phyloP scores from a whole-genome alignment of 2,113 vertebrate genomes.

The Lepidothrix coronata region DNA sequence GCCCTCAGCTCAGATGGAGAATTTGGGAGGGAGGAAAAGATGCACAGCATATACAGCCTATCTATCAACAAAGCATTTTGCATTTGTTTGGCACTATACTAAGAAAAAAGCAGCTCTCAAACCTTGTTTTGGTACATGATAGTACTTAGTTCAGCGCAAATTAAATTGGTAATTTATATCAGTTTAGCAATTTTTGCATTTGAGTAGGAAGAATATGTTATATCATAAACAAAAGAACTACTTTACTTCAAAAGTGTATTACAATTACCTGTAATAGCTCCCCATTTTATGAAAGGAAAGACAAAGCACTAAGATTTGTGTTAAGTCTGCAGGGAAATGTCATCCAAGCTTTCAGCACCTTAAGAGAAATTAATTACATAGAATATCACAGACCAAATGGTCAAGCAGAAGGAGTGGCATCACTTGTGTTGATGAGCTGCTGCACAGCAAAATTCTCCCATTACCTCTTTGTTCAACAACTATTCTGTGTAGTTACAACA shows the following conservation, averaged over 20 bases:
- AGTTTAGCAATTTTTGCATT: slow-evolving; percentile 20
- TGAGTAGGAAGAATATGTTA: slow-evolving; percentile 20
- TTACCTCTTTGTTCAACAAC: slow-evolving; percentile 4
- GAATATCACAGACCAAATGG: slow-evolving; percentile 60
- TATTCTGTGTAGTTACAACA: slow-evolving; percentile 16
- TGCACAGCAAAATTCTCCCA: neutral
- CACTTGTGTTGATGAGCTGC: neutral
- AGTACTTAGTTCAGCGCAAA: slow-evolving; percentile 26
- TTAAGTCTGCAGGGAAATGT: slow-evolving; percentile 20
- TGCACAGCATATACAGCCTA: neutral
- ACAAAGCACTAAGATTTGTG: neutral
- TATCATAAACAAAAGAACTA: slow-evolving; percentile 14
- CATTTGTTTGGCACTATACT: neutral
- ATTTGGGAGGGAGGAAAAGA: neutral
- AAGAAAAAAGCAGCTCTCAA: neutral
- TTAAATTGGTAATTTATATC: slow-evolving; percentile 25
- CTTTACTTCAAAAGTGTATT: slow-evolving; percentile 46
- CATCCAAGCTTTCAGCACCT: slow-evolving; percentile 56
- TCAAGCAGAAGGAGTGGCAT: slow-evolving; percentile 43
- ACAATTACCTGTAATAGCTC: slow-evolving; percentile 34
- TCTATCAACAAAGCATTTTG: neutral
- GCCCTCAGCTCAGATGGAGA: neutral
- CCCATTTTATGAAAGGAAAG: slow-evolving; percentile 39
- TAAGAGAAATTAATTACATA: slow-evolving; percentile 50
- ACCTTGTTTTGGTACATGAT: neutral